Evolutionary conservation across 1,140 invertebrate genomes (phyloP), one percentile per base, ranked within the genome.

Genomic region (Spodoptera frugiperda): DNA sequence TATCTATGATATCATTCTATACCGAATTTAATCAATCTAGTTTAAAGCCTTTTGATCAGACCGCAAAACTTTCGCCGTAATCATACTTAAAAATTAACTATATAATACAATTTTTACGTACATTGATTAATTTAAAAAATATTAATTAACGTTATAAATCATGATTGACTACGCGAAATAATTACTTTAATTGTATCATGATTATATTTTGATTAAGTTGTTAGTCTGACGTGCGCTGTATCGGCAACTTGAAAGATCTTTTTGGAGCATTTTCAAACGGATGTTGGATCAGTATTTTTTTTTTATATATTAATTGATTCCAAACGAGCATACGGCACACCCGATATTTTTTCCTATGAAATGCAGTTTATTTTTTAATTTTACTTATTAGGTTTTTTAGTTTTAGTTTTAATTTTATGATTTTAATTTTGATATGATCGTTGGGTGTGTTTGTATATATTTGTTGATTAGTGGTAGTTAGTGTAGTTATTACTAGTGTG

Each of bases 181-280:
- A 73, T 73, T 73, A 73, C 44, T 61, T 73, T 61, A 73, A 73
- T 59, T 61, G 71, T 73, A 61, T 17, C 54, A 30, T 73, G 48
- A 73, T 73, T 73, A 61, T 57, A 53, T 73, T 59, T 73, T 59
- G 44, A 73, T 73, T 61, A 73, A 59, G 44, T 61, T 59, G 54
- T 73, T 73, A 73, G 54, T 49, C 54, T 73, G 11, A 8, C 30
- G n/a, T 14, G 8, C 1, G 11, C 30, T 19, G 1, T 46, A 10
- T 30, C 70, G 70, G 70, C 14, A 59, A 72, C 54, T 48, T 73
- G 21, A 73, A 73, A 73, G 71, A 39, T 44, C 15, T 57, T 57
- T 33, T 48, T 1, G 11, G 6, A 39, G 30, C 14, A 73, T 65
- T 65, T 21, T 44, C 14, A 19, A 63, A 48, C 61, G 44, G 61